Evolutionary conservation across 2,888 invertebrate species (phyloP), one percentile per base, ranked within the genome.

Genomic region (Sarcophaga subvicina): DNA sequence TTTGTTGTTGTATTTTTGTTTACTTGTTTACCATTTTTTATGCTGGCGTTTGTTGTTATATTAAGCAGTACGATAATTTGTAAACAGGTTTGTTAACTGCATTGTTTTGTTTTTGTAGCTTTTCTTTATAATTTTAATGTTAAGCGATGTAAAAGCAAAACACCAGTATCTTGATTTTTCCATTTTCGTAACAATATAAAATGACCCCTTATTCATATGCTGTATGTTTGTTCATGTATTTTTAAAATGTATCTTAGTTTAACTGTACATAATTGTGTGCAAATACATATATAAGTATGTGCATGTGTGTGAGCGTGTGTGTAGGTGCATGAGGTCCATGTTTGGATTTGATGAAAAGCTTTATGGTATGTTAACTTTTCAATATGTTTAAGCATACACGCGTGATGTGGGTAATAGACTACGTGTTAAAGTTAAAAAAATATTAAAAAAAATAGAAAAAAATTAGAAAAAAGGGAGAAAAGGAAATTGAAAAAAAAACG

Each of bases 311-410:
- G 54, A 49, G 25, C n/a, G 45, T 60, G 20, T 54, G 14, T 60
- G n/a, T 14, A 63, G 25, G n/a, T 59, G 45, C 20, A 62, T 66
- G 20, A 54, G 17, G 12, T 54, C 54, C 54, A 54, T 54, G 54
- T 54, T 54, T 73, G 80, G 72, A 87, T 82, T 84, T 87, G 87
- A 87, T 84, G 87, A 87, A 87, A 84, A 84, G 87, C 84, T 87
- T 87, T 84, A 87, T 79, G 87, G 84, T 87, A 87, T 87, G 84
- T 87, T 87, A 87, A 87, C 87, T 87, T 87, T 87, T 84, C 87
- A 87, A 87, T 87, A 84, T 84, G 79, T 82, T 87, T 87, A 84
- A 87, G 87, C 87, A 84, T 81, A 87, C 81, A 84, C 87, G 84
- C 87, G 87, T 87, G 87, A 87, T 87, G 87, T 84, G 81, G 87